Percentiles rank a stretch among this genome's conserved stretches.
phyloP scores from a whole-genome alignment of 2,797 vertebrate genomes.

The Chromobotia macracanthus region DNA sequence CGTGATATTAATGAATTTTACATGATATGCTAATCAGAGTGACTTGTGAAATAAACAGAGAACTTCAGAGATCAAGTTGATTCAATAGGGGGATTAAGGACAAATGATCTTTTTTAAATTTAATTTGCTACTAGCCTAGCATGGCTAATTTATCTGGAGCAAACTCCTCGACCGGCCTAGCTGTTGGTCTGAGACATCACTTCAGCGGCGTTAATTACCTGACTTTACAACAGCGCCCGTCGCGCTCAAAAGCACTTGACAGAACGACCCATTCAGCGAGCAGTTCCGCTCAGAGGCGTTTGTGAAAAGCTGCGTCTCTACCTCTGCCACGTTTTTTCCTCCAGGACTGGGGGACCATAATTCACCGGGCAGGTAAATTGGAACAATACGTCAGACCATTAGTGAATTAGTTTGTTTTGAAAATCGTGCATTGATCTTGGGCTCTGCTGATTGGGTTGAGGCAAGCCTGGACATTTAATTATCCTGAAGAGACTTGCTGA shows the following conservation, averaged over 20 bases:
- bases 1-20: no score
- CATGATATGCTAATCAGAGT: not conserved
- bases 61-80: not conserved
- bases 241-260: constrained; percentile 63
- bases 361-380: constrained; percentile 82
- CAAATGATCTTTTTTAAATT: constrained; percentile 67
- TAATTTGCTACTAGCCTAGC: constrained; percentile 58
- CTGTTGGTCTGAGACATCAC: constrained; percentile 51
- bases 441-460: constrained; percentile 75
- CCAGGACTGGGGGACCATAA: constrained; percentile 69
- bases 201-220: constrained; percentile 74
- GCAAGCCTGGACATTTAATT: constrained; percentile 79
- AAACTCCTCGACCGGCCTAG: constrained; percentile 52
- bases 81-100: constrained; percentile 37
- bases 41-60: not conserved
- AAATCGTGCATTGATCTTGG: constrained; percentile 79
- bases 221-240: constrained; percentile 68
- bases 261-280: constrained; percentile 56
- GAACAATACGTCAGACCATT: constrained; percentile 82
- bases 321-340: constrained; percentile 50
- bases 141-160: constrained; percentile 64
- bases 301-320: constrained; percentile 58
- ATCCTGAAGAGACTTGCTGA: constrained; percentile 75
- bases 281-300: constrained; percentile 46
- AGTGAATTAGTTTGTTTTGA: constrained; percentile 84